Evolutionary conservation across 2,113 vertebrate species (phyloP), one percentile per base, ranked within the genome.

Genomic region (Callionymus lyra): DNA sequence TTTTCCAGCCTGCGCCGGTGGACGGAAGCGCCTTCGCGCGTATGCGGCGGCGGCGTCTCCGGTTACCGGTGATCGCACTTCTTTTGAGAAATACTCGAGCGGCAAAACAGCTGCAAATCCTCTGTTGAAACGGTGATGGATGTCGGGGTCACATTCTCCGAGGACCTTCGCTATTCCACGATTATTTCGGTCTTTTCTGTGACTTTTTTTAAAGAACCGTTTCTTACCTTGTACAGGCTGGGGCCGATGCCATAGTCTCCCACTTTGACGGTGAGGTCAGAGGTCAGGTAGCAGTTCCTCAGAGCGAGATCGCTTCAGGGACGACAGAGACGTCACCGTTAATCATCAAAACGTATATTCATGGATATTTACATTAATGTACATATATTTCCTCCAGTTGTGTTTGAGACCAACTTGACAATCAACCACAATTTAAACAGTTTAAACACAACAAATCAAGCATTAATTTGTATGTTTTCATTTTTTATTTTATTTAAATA

Each of bases 161-260:
- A 14, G 41, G 21, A 10, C 21, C n/a, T n/a, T n/a, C n/a, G n/a
- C n/a, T n/a, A n/a, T n/a, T n/a, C n/a, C n/a, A n/a, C n/a, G n/a
- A n/a, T n/a, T n/a, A n/a, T n/a, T n/a, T n/a, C n/a, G n/a, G n/a
- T n/a, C n/a, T n/a, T n/a, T 10, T 16, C 9, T 18, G 31, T 32
- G 4, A 36, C 15, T 10, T 32, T 19, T 40, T 10, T 16, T 3
- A 36, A 17, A 16, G 13, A 1, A 14, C 31, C 12, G 10, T 38
- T 39, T n/a, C 84, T 88, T 80, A 97, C 95, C 88, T 95, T 94
- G 52, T 90, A 94, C 69, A 88, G 88, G 50, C 86, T 91, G 70
- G 89, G 86, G 56, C 95, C 95, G 50, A 94, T 91, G 9, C 91
- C 92, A 18, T 96, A 98, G 72, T 98, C 93, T 54, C 95, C 95